Evolutionary conservation across 2,888 invertebrate species (phyloP), one percentile per base, ranked within the genome.

Genomic region (Eumacrocentrus americanus): DNA sequence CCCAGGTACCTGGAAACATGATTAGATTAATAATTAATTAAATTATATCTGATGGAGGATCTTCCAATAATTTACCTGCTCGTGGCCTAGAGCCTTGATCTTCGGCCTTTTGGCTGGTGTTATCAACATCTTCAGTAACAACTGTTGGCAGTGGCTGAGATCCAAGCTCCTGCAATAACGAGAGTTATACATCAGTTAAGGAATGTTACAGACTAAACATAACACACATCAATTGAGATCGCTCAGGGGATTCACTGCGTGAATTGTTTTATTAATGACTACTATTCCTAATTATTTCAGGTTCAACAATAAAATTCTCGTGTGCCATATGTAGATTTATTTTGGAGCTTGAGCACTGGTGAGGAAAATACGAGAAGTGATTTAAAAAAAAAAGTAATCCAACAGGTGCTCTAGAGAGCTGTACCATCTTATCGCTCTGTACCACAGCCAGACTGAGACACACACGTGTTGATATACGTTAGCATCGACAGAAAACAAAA

Each of bases 81-180:
- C 89, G 85, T 40, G 84, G 86, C 52, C 89, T 82, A 54, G 75
- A 72, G 53, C 74, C 72, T 57, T 75, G 76, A 58, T 77, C 72
- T 14, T 84, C 81, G 53, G 82, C 72, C 29, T 76, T 76, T 57
- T 79, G 81, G 61, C 73, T 75, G 60, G 79, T 78, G 63, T 75
- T 77, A 54, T 79, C 79, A 7, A 73, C 70, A 78, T 87, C 86
- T 70, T 86, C 86, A 9, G 84, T 83, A 34, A 83, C 79, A 63
- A 83, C 82, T 57, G 85, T 84, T 9, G 87, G 86, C 63, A 87
- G 77, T 11, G 86, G 86, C 72, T 87, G 87, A n/a, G 87, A 87
- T 47, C 86, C 86, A 66, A 86, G 82, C 77, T 86, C 87, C 87
- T 87, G 77, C 22, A 82, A 82, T 54, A 48, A 34, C 5, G 1